Evolutionary conservation across 2,113 vertebrate species (phyloP).

Genomic region (Acrocephalus kingi): DNA sequence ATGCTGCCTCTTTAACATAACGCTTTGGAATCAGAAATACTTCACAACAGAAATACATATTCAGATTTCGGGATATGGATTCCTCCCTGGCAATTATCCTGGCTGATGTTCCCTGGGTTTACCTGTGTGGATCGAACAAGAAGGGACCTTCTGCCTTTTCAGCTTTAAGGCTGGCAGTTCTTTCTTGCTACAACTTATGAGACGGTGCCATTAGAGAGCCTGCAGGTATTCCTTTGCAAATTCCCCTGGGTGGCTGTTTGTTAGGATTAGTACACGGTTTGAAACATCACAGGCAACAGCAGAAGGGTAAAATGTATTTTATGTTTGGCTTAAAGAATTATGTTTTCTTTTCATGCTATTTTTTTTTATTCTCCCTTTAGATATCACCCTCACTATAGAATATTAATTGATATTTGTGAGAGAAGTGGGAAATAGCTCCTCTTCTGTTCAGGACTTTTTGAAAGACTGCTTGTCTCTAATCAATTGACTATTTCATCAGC

Average conservation of each 20-base stretch:
- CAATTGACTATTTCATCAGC: slow-evolving; percentile 58
- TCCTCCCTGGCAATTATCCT: background rate
- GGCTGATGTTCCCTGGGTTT: background rate
- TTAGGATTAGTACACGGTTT: background rate
- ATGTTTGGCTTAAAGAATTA: background rate
- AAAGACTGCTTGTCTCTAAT: slow-evolving; percentile 50
- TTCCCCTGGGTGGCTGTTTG: background rate
- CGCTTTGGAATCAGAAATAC: background rate
- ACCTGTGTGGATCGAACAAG: background rate
- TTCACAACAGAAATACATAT: background rate
- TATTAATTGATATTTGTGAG: slow-evolving; percentile 33
- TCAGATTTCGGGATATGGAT: background rate
- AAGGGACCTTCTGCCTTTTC: background rate
- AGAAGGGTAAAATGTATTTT: background rate
- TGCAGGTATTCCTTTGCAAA: slow-evolving; percentile 6
- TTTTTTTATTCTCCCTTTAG: background rate
- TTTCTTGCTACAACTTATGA: slow-evolving; percentile 27
- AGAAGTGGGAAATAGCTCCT: background rate
- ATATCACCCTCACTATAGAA: background rate
- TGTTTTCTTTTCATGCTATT: background rate
- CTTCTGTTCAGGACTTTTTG: slow-evolving; percentile 29
- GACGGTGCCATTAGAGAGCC: background rate
- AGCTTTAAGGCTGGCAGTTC: background rate
- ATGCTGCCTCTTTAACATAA: background rate
- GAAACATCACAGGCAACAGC: background rate